Percentiles rank a stretch among this genome's conserved stretches.
These are phyloP conservation scores for Amblyornis subalaris DNA, from an alignment of 2,113 vertebrate genomes.

Conservation along the genomic window DNA sequence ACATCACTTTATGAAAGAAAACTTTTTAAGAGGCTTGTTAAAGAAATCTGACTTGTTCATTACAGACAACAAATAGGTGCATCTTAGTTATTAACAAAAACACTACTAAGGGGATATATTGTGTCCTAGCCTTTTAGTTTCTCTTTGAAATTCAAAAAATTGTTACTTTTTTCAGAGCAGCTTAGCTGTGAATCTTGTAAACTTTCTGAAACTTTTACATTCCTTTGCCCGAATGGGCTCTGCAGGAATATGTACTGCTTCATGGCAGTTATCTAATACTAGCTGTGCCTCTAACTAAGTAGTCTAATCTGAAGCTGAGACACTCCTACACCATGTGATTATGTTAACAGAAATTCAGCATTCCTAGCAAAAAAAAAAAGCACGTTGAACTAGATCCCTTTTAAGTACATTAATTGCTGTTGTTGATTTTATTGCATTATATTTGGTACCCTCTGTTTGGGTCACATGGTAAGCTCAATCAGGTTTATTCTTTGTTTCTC, in stretches of 20 bases:
- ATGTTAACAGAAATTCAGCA: background rate
- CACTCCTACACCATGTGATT: background rate
- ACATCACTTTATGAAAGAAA: background rate
- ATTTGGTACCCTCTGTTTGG: background rate
- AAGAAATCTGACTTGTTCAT: background rate
- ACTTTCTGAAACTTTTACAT: constrained; percentile 22
- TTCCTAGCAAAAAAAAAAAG: background rate
- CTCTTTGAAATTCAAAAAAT: background rate
- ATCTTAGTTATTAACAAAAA: background rate
- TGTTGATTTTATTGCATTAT: constrained; percentile 6
- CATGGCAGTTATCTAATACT: background rate
- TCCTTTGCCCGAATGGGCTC: background rate
- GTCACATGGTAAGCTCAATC: background rate
- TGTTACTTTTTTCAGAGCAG: background rate
- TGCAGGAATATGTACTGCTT: background rate
- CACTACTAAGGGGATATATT: constrained; percentile 1
- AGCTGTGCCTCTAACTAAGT: constrained; percentile 29
- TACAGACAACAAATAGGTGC: background rate
- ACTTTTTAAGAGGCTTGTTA: background rate
- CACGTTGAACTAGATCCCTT: background rate
- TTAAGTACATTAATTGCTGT: background rate
- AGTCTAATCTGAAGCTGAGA: constrained; percentile 49
- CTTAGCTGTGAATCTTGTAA: background rate
- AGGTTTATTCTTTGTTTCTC: background rate
- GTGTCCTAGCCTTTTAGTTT: constrained; percentile 42